These are phyloP conservation scores for Elysia crispata DNA, from an alignment of 2,888 invertebrate species.

Conservation along the genomic window DNA sequence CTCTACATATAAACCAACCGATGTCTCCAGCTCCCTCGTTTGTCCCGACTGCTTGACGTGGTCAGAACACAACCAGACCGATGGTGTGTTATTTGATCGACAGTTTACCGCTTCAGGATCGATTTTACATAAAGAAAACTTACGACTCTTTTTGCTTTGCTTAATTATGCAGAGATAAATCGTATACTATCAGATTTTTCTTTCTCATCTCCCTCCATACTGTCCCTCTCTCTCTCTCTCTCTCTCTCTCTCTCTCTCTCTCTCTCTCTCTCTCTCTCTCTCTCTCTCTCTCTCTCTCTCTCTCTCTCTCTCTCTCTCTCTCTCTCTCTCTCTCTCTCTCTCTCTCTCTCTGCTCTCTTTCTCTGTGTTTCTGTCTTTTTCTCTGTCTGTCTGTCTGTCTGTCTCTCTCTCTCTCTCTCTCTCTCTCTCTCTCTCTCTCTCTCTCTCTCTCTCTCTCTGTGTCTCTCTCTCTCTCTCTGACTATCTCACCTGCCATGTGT, in stretches of 20 bases:
- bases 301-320: neutral
- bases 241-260: constrained; percentile 21
- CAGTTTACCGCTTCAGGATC: too few species aligned
- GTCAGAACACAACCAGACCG: too few species aligned
- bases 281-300: neutral
- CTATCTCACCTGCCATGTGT: neutral
- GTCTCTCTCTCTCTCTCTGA: neutral
- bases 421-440: neutral
- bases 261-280: neutral
- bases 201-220: too few species aligned
- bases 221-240: constrained; percentile 24
- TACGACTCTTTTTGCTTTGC: too few species aligned
- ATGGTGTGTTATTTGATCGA: too few species aligned
- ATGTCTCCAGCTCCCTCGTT: too few species aligned
- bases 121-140: too few species aligned
- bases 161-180: too few species aligned
- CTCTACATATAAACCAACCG: too few species aligned
- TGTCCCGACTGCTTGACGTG: too few species aligned
- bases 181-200: too few species aligned
- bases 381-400: neutral
- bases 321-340: neutral
- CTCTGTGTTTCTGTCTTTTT: neutral
- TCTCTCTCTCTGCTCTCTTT: neutral
- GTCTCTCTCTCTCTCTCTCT: neutral
- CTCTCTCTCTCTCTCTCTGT: neutral